A percentile compares a stretch with the other conserved stretches of the same genome.
These are phyloP conservation scores for Ostrea edulis DNA, from an alignment of 1,140 invertebrate species.

Conservation along the genomic window DNA sequence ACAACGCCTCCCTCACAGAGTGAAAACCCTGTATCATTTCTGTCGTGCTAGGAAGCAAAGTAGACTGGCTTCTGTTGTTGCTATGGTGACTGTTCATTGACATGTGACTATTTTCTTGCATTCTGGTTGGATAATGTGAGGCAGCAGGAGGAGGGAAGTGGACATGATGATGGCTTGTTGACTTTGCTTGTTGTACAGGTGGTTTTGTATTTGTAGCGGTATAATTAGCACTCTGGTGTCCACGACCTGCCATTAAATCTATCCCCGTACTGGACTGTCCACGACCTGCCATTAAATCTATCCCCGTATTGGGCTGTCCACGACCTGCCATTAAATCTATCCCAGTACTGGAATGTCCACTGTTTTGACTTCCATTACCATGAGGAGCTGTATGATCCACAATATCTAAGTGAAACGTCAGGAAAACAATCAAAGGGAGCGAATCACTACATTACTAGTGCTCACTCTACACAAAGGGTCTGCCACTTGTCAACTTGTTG, in stretches of 20 bases:
- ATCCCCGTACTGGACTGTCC: neutral
- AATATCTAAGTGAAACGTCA: neutral
- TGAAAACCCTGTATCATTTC: constrained; percentile 64
- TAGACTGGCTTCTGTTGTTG: neutral
- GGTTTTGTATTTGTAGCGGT: neutral
- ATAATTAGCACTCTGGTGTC: neutral
- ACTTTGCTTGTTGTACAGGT: neutral
- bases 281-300: neutral
- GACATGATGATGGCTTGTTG: neutral
- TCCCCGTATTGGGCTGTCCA: neutral
- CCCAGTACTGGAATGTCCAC: neutral
- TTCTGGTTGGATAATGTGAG: constrained; percentile 7
- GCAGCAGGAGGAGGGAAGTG: constrained; percentile 16
- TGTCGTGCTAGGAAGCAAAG: neutral
- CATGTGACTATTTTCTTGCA: constrained; percentile 6
- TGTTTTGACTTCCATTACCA: neutral
- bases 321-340: neutral
- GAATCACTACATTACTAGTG: neutral
- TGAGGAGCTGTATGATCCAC: neutral
- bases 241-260: neutral
- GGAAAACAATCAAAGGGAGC: neutral
- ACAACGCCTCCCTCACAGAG: constrained; percentile 65
- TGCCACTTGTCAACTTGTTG: no score
- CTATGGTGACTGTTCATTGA: neutral
- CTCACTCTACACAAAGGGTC: neutral